A percentile compares a stretch with the other conserved stretches of the same genome.
phyloP scores from a whole-genome alignment of 2,113 vertebrate genomes.

The Antigone vipio region DNA sequence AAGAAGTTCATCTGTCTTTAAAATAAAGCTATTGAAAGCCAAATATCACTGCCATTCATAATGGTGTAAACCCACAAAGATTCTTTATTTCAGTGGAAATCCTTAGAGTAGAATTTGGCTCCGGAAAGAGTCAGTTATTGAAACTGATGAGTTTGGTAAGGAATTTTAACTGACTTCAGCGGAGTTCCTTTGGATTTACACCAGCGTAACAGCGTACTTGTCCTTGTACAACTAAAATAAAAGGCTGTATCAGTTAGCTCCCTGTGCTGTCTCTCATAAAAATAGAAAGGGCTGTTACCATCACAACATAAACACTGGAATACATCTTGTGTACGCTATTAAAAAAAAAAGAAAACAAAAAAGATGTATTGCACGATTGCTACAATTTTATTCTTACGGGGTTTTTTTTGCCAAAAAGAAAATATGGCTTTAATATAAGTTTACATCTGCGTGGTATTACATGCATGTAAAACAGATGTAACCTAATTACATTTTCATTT shows the following conservation, averaged over 20 bases:
- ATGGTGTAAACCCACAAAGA: neutral
- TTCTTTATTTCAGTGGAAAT: neutral
- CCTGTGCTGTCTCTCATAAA: neutral
- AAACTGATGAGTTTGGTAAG: neutral
- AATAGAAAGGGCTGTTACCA: constrained; percentile 47
- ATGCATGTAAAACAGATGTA: constrained; percentile 96
- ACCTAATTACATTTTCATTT: constrained; percentile 97
- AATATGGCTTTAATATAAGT: constrained; percentile 90
- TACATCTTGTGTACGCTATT: neutral
- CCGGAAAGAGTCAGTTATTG: neutral
- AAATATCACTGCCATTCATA: neutral
- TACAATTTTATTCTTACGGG: constrained; percentile 65
- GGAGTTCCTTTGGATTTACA: constrained; percentile 15
- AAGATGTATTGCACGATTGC: constrained; percentile 60
- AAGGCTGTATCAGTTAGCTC: neutral
- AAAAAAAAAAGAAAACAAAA: neutral
- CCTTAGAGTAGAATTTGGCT: neutral
- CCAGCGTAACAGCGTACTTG: neutral
- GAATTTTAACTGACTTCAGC: constrained; percentile 28
- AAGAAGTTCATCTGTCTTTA: neutral
- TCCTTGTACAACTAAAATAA: neutral
- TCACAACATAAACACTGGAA: constrained; percentile 42
- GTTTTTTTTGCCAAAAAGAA: constrained; percentile 80
- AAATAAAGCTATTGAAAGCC: constrained; percentile 1
- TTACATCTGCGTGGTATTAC: constrained; percentile 91